phyloP scores from a whole-genome alignment of 2,797 vertebrate species.

The Carapus acus region DNA sequence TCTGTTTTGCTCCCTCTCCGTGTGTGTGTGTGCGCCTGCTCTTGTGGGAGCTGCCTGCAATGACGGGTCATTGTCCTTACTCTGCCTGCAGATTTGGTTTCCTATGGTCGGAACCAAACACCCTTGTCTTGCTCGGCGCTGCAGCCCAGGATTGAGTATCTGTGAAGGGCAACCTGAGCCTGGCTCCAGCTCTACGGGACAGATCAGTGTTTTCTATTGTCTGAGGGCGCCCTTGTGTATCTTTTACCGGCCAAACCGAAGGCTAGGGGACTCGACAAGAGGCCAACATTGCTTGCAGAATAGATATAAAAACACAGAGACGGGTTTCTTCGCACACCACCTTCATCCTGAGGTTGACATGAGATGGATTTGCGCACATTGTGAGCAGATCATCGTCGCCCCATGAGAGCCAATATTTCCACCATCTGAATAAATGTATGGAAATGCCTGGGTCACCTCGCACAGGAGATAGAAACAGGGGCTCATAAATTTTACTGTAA shows the following conservation, averaged over 20 bases:
- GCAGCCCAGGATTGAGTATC: constrained; percentile 58
- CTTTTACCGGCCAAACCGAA: constrained; percentile 15
- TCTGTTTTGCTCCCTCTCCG: constrained; percentile 13
- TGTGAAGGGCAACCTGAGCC: constrained; percentile 61
- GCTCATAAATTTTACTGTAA: constrained; percentile 45
- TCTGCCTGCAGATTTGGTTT: constrained; percentile 56
- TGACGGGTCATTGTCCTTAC: constrained; percentile 49
- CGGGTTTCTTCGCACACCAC: background rate
- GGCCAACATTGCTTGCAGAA: background rate
- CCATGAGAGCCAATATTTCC: background rate
- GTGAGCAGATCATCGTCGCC: too few species aligned
- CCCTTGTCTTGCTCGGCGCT: constrained; percentile 49
- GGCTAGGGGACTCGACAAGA: constrained; percentile 3
- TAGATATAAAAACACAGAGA: background rate
- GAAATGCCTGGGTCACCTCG: constrained; percentile 39
- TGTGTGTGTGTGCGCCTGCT: constrained; percentile 3
- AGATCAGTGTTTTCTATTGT: constrained; percentile 56
- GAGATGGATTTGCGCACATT: too few species aligned
- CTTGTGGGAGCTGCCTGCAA: constrained; percentile 33
- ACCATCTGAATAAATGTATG: constrained; percentile 4
- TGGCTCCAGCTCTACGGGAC: constrained; percentile 33
- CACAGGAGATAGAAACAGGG: constrained; percentile 33
- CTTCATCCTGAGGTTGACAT: too few species aligned
- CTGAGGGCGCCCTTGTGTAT: constrained; percentile 13
- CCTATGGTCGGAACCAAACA: constrained; percentile 63